Conservation (phyloP, 1,140 invertebrate genomes). For the Diachasmimorpha longicaudata region DNA sequence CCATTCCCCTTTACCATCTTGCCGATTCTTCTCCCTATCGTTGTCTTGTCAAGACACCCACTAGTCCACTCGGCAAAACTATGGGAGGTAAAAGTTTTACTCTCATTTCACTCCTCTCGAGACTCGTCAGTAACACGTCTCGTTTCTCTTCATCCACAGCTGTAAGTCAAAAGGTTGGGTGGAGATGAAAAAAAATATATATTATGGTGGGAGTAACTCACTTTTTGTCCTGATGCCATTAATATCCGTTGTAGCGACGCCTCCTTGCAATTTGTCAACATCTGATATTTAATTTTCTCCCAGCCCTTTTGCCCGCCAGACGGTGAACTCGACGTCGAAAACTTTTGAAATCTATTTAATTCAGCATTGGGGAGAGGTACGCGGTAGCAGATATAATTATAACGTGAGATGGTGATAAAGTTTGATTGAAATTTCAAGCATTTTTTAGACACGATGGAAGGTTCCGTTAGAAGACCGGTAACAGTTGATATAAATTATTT, state of each 20-base stretch:
- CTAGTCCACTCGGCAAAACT: background rate
- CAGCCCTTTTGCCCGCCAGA: slow-evolving; percentile 40
- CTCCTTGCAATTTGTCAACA: slow-evolving; percentile 63
- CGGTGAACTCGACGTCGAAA: background rate
- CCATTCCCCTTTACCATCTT: background rate
- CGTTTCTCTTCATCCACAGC: slow-evolving; percentile 62
- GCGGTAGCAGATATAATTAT: too few species aligned
- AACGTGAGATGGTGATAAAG: too few species aligned
- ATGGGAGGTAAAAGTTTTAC: background rate
- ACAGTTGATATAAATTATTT: too few species aligned
- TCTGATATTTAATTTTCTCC: slow-evolving; percentile 64
- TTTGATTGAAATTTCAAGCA: too few species aligned
- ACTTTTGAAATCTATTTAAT: background rate
- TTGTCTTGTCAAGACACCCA: slow-evolving; percentile 1
- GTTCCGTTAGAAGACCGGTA: too few species aligned
- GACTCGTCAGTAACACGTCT: slow-evolving; percentile 42
- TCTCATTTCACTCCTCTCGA: slow-evolving; percentile 5
- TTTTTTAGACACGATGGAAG: too few species aligned
- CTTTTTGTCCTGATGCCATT: slow-evolving; percentile 59
- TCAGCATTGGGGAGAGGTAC: too few species aligned
- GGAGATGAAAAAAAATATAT: slow-evolving; percentile 37
- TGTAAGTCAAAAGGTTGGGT: slow-evolving; percentile 39
- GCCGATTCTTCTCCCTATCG: background rate
- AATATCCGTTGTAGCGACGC: slow-evolving; percentile 63
- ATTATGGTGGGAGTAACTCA: slow-evolving; percentile 50